Base-by-base conservation (phyloP, 2,113 vertebrate species). In the Rhinoptilus africanus region DNA sequence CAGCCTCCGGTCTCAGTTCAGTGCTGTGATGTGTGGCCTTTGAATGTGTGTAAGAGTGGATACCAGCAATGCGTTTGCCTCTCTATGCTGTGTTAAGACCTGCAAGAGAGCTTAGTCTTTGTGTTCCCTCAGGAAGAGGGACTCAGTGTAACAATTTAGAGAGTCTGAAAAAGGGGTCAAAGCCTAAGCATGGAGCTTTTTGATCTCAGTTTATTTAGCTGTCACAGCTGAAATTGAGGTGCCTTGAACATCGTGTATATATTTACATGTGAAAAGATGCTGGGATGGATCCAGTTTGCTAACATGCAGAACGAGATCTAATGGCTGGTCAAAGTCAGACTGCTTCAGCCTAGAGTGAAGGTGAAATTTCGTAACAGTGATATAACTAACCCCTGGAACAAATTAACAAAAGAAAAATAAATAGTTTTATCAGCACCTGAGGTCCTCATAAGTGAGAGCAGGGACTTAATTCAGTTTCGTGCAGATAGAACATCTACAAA, bases 21-120 rank as follows among this genome's bases (percentile, higher is more conserved):
- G n/a, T 23, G 51, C 53, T 60, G 39, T 77, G 34, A 14, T 5
- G 39, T 22, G 34, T 83, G 72, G 53, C 24, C 54, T 77, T 10
- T 71, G 63, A 27, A 56, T 32, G 21, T 39, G 4, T 2, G 0
- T 23, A 30, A 39, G 37, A 8, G 2, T 18, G 18, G 37, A 6
- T 9, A 37, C 3, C 50, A 81, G 68, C 32, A 63, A 32, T 41
- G 45, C 39, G 66, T 77, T 51, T 80, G 27, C 54, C 26, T 51
- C 18, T 88, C 26, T 81, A 5, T 0, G 4, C 11, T 8, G 5
- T 43, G 21, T 13, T 67, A 53, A 75, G 41, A n/a, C 69, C 63
- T 54, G 11, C 8, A 54, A n/a, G 47, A 89, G 20, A 84, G 32
- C 34, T 26, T 34, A 32, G 23, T 76, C 6, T 6, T 37, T 47